These are phyloP conservation scores for Tokudaia muenninki DNA, from an alignment of 2,797 vertebrate genomes.

Conservation along the genomic window DNA sequence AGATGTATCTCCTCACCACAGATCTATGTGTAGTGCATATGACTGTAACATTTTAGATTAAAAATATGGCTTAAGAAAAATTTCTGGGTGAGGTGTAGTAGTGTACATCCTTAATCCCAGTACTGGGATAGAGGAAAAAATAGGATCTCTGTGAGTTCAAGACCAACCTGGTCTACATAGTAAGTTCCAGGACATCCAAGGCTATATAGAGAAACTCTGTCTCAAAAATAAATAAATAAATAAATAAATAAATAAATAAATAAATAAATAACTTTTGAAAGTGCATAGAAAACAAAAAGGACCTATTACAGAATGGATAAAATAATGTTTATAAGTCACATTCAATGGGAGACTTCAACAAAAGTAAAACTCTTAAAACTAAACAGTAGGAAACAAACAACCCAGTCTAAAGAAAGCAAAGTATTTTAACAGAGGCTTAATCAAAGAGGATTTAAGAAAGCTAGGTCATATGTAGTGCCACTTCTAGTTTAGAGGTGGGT, in stretches of 20 bases:
- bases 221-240: neutral
- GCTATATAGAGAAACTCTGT: neutral
- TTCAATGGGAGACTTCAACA: neutral
- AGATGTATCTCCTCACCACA: neutral
- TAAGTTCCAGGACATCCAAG: neutral
- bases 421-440: too few species aligned
- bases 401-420: neutral
- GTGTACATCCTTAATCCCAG: neutral
- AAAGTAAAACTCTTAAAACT: neutral
- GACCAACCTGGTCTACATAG: neutral
- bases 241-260: too few species aligned
- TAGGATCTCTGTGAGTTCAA: neutral
- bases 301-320: neutral
- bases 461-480: neutral
- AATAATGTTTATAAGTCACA: neutral
- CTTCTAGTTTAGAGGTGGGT: neutral
- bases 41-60: neutral
- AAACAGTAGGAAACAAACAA: neutral
- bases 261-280: neutral
- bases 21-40: too few species aligned
- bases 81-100: neutral
- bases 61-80: neutral
- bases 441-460: neutral
- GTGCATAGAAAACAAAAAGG: neutral
- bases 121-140: neutral